Percentiles rank a stretch among this genome's conserved stretches.
Evolutionary conservation across 30 jellyfish, hydroid and myxozoan species (phyloP).

Genomic region (Aurelia coerulea): DNA sequence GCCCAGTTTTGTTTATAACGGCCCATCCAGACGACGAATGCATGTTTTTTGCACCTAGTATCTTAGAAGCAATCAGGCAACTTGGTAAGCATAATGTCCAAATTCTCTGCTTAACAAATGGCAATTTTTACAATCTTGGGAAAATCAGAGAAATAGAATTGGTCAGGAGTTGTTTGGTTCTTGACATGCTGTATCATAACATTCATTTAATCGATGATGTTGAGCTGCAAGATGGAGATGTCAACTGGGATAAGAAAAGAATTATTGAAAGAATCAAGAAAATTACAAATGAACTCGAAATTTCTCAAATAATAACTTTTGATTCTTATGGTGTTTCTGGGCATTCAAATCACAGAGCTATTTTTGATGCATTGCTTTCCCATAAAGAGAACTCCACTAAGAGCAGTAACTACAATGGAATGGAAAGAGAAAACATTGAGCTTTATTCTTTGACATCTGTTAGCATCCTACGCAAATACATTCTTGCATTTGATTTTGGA

Average conservation of each 20-base stretch:
- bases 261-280: conserved; percentile 16
- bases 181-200: conserved; percentile 39
- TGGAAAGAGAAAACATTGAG: background rate
- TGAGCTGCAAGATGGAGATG: conserved; percentile 64
- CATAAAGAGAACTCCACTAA: background rate
- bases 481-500: conserved; percentile 54
- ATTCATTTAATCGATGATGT: conserved; percentile 47
- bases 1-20: conserved; percentile 58
- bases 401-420: too few relatives aligned
- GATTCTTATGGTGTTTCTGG: conserved; percentile 82
- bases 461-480: conserved; percentile 59
- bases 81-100: conserved; percentile 36
- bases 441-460: conserved; percentile 44
- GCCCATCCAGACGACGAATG: conserved; percentile 98
- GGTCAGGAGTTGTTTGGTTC: conserved; percentile 26
- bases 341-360: conserved; percentile 68
- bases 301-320: conserved; percentile 50
- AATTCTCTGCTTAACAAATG: conserved; percentile 76
- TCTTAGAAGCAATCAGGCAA: background rate
- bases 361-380: conserved; percentile 27
- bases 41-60: conserved; percentile 89
- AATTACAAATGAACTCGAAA: background rate
- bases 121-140: conserved; percentile 77
- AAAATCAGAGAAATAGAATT: conserved; percentile 65
- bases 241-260: conserved; percentile 53